Evolutionary conservation across 2,113 vertebrate genomes (phyloP), one percentile per base, ranked within the genome.

Genomic region (Percopsis transmontana): DNA sequence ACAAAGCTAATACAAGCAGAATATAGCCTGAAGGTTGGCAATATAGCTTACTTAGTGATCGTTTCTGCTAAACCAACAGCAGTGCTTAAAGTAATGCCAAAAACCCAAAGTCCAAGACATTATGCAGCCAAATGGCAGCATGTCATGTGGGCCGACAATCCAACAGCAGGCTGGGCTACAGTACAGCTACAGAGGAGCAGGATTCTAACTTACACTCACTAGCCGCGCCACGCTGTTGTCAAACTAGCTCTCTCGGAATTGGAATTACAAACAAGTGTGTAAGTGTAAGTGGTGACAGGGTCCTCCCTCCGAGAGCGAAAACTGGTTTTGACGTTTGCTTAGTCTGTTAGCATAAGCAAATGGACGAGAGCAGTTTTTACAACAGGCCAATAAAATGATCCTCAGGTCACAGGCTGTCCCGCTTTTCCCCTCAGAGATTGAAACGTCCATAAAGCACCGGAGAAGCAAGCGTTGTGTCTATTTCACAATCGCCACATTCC

Each of bases 401-500:
- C 65, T 50, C 5, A 58, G 40, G 70, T 70, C 60, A n/a, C n/a
- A n/a, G n/a, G n/a, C 62, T 27, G 7, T n/a, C n/a, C n/a, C n/a
- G n/a, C n/a, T n/a, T 45, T 62, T 57, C 65, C 48, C n/a, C 54
- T 6, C 21, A 47, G 23, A 15, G 16, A 20, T 59, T 6, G 40
- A n/a, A 18, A 33, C 20, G 48, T 55, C 58, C 21, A 58, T 1
- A 9, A 33, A 12, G 51, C 40, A 51, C 40, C n/a, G n/a, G n/a
- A n/a, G n/a, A 66, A 20, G 14, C 19, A 27, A 51, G 69, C 68
- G 47, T 77, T 3, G 14, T 65, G 56, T 42, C 61, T 48, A 55
- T 89, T 90, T 82, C 85, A 82, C 86, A 90, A 90, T 87, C 85
- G 19, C 76, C 62, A 73, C 86, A 90, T 91, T 90, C 91, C 89